Conservation (phyloP, 2,797 vertebrate species). For the Urophycis tenuis region DNA sequence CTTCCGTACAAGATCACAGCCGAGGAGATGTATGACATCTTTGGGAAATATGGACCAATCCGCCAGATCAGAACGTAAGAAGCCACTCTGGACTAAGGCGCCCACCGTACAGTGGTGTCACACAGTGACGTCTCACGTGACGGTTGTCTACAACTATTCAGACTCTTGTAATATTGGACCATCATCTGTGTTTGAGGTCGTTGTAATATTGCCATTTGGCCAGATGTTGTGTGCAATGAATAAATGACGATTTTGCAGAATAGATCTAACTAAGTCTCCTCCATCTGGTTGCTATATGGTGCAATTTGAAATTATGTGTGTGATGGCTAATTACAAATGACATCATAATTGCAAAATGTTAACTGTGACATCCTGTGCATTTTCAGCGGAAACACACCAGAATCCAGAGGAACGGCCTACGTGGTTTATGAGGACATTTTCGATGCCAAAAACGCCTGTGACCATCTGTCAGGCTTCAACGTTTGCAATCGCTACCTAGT, state of each 20-base stretch:
- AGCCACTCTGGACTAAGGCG: too few species aligned
- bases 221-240: too few species aligned
- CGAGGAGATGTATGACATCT: conserved; percentile 99
- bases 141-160: not conserved
- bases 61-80: conserved; percentile 98
- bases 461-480: conserved; percentile 96
- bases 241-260: too few species aligned
- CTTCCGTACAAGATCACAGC: conserved; percentile 97
- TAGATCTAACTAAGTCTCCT: too few species aligned
- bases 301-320: too few species aligned
- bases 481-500: conserved; percentile 99
- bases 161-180: not conserved
- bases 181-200: not conserved
- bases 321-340: not conserved
- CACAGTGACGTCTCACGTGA: too few species aligned
- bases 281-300: too few species aligned
- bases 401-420: conserved; percentile 92
- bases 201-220: too few species aligned
- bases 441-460: conserved; percentile 95
- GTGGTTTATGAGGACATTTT: conserved; percentile 99
- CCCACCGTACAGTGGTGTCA: too few species aligned
- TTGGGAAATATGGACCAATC: conserved; percentile 96
- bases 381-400: conserved; percentile 91
- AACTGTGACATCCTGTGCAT: not conserved
- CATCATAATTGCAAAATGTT: not conserved